A percentile compares a stretch with the other conserved stretches of the same genome.
Conservation (phyloP, 2,113 vertebrate species). For the Romanogobio albipinnatus region DNA sequence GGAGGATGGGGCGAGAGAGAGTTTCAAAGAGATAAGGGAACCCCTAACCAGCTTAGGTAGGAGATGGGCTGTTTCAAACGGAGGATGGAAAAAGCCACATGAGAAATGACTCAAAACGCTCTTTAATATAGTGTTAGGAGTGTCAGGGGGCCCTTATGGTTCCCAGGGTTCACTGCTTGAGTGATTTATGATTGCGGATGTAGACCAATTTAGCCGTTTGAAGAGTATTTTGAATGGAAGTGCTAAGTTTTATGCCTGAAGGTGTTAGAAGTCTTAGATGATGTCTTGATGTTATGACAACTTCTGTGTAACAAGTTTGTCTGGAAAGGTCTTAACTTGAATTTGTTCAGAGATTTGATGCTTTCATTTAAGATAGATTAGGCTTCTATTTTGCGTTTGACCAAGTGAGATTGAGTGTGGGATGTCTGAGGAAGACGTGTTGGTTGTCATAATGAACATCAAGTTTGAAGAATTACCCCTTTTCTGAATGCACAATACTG, state of each 20-base stretch:
- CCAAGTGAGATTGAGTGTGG: neutral
- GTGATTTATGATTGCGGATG: neutral
- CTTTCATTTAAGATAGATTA: neutral
- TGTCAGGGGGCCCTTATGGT: constrained; percentile 31
- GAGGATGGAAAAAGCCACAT: constrained; percentile 71
- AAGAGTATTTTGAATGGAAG: neutral
- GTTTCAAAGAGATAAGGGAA: constrained; percentile 82
- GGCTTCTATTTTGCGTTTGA: neutral
- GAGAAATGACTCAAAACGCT: constrained; percentile 58
- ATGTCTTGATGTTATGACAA: neutral
- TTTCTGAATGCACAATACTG: neutral
- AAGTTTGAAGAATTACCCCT: neutral
- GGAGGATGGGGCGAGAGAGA: constrained; percentile 82
- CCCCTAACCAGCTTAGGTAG: constrained; percentile 84
- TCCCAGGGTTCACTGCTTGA: constrained; percentile 28
- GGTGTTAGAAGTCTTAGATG: neutral
- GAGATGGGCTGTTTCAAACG: constrained; percentile 84
- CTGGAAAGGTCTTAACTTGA: neutral
- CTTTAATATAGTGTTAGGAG: constrained; percentile 58
- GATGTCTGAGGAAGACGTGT: neutral
- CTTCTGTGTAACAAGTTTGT: neutral
- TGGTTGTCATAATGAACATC: neutral
- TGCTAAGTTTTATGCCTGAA: neutral
- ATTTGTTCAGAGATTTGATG: neutral
- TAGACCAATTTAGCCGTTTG: neutral